Evolutionary conservation across 2,888 invertebrate genomes (phyloP).

Genomic region (Biston betularia): DNA sequence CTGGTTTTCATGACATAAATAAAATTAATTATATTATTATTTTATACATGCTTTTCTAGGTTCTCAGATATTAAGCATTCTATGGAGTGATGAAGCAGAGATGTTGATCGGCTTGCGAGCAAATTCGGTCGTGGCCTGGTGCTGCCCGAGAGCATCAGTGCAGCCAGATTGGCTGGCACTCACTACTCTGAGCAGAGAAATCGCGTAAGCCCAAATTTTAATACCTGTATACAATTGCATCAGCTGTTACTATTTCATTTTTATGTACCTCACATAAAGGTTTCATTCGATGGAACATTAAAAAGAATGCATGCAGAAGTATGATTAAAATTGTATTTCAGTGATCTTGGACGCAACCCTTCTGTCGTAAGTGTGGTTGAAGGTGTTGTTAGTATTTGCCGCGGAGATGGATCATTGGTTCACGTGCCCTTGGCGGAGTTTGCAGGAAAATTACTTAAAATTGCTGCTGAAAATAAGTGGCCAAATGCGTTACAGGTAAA

Average conservation of each 20-base stretch:
- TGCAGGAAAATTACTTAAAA: conserved; percentile 84
- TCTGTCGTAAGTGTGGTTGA: conserved; percentile 93
- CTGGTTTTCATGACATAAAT: no score
- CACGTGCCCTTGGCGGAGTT: conserved; percentile 91
- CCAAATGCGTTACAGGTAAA: conserved; percentile 92
- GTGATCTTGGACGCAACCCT: conserved; percentile 95
- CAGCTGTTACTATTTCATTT: no score
- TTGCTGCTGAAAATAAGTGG: conserved; percentile 92
- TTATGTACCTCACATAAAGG: no score
- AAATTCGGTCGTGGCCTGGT: conserved; percentile 78
- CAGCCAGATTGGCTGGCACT: conserved; percentile 77
- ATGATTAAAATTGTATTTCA: conserved; percentile 56
- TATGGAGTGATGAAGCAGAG: conserved; percentile 80
- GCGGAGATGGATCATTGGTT: conserved; percentile 95
- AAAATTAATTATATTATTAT: no score
- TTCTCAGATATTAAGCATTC: conserved; percentile 77
- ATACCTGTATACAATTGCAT: not conserved
- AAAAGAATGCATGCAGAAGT: not conserved
- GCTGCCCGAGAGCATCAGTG: conserved; percentile 73
- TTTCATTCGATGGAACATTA: not conserved
- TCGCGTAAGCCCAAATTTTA: conserved; percentile 61
- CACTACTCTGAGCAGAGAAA: conserved; percentile 77
- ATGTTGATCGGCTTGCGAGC: conserved; percentile 77
- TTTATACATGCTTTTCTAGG: conserved; percentile 58
- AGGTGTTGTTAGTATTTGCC: conserved; percentile 93